Conservation (phyloP, 2,888 invertebrate genomes). For the Glaucopsyche alexis region DNA sequence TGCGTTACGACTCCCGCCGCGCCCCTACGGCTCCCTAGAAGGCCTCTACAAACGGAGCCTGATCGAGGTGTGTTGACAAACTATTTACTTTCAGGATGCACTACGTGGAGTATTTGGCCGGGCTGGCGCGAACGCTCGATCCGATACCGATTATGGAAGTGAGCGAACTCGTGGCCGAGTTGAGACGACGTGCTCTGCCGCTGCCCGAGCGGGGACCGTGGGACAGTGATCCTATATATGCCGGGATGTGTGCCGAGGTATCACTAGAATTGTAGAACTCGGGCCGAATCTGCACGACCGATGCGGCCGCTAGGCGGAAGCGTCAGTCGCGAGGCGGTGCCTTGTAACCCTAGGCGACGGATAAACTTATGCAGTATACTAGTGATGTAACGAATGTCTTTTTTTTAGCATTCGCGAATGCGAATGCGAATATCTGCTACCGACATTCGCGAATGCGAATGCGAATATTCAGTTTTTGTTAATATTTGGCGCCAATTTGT, state of each 20-base stretch:
- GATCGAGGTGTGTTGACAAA: constrained; percentile 78
- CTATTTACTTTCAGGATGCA: constrained; percentile 85
- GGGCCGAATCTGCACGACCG: neutral
- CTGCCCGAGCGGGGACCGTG: constrained; percentile 90
- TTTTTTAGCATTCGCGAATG: too few species aligned
- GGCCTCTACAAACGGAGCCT: constrained; percentile 83
- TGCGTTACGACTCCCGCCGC: constrained; percentile 85
- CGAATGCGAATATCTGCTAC: too few species aligned
- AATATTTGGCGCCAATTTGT: too few species aligned
- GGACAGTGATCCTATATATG: constrained; percentile 91
- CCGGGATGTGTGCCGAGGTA: constrained; percentile 92
- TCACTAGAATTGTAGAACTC: constrained; percentile 35
- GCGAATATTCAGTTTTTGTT: too few species aligned
- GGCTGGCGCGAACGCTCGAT: constrained; percentile 92
- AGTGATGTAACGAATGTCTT: too few species aligned
- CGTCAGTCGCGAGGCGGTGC: neutral
- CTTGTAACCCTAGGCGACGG: neutral
- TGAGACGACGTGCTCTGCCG: constrained; percentile 90
- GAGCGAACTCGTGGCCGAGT: constrained; percentile 91
- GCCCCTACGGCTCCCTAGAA: constrained; percentile 86
- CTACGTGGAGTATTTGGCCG: constrained; percentile 97
- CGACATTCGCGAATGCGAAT: too few species aligned
- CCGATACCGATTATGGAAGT: constrained; percentile 93
- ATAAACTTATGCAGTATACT: neutral
- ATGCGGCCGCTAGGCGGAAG: neutral